phyloP scores from a whole-genome alignment of 2,113 vertebrate genomes.

The Myrmecobius fasciatus region DNA sequence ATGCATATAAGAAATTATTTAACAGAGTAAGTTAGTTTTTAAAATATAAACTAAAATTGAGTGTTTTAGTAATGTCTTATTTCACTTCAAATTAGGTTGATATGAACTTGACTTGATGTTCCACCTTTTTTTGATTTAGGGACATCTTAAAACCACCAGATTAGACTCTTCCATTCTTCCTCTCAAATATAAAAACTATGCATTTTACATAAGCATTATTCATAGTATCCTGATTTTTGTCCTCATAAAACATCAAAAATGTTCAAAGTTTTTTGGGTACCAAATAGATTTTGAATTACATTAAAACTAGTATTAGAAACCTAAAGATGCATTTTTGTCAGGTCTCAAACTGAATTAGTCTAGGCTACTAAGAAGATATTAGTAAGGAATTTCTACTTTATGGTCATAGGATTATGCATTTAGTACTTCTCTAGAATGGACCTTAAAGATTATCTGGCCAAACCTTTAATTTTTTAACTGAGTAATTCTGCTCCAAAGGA shows the following conservation, averaged over 20 bases:
- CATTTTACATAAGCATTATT: neutral
- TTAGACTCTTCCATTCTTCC: neutral
- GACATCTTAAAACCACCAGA: neutral
- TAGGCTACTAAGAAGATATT: neutral
- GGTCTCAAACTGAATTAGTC: neutral
- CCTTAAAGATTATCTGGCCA: neutral
- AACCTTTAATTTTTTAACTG: neutral
- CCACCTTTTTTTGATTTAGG: constrained; percentile 17
- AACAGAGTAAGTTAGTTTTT: neutral
- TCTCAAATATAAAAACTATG: constrained; percentile 17
- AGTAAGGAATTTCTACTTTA: neutral
- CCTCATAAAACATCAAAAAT: neutral
- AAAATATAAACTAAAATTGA: neutral
- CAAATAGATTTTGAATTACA: neutral
- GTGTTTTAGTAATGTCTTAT: constrained; percentile 6
- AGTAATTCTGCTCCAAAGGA: neutral
- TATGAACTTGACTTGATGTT: neutral
- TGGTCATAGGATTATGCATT: neutral
- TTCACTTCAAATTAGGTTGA: neutral
- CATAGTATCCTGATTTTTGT: constrained; percentile 15
- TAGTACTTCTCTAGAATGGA: neutral
- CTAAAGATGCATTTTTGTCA: neutral
- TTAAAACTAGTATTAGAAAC: neutral
- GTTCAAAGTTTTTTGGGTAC: neutral
- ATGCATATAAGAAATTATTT: neutral